A percentile compares a stretch with the other conserved stretches of the same genome.
Conservation (phyloP, 1,140 invertebrate species). For the Whitmania pigra region DNA sequence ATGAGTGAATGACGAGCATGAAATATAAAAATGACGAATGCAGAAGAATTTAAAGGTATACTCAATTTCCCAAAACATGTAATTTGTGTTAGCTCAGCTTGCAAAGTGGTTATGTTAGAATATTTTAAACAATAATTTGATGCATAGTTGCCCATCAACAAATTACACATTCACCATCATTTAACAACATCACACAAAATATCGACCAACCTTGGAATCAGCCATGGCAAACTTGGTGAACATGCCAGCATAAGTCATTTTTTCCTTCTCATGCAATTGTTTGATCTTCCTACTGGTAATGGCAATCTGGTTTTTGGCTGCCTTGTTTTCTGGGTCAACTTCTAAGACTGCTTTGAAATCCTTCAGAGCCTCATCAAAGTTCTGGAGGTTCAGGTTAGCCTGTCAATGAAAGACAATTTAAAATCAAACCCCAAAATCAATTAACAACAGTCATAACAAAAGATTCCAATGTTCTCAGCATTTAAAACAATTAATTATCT, state of each 20-base stretch:
- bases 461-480: background rate
- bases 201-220: conserved; percentile 31
- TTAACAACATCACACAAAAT: background rate
- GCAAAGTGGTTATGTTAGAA: no score
- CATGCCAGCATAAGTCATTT: conserved; percentile 84
- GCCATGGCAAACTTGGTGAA: conserved; percentile 51
- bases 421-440: no score
- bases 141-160: no score
- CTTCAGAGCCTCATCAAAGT: conserved; percentile 61
- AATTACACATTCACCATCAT: no score
- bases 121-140: no score
- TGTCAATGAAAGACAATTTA: conserved; percentile 32
- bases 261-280: conserved; percentile 64
- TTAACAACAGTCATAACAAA: no score
- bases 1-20: background rate
- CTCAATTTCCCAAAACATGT: no score
- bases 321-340: conserved; percentile 66
- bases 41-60: no score
- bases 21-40: no score
- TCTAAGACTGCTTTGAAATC: conserved; percentile 63
- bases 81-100: no score
- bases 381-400: conserved; percentile 61
- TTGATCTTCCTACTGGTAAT: conserved; percentile 62
- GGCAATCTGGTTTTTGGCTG: conserved; percentile 63
- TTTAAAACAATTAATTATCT: background rate